These are phyloP conservation scores for Chlamydotis undulata DNA, from an alignment of 2,113 vertebrate genomes.

Conservation along the genomic window DNA sequence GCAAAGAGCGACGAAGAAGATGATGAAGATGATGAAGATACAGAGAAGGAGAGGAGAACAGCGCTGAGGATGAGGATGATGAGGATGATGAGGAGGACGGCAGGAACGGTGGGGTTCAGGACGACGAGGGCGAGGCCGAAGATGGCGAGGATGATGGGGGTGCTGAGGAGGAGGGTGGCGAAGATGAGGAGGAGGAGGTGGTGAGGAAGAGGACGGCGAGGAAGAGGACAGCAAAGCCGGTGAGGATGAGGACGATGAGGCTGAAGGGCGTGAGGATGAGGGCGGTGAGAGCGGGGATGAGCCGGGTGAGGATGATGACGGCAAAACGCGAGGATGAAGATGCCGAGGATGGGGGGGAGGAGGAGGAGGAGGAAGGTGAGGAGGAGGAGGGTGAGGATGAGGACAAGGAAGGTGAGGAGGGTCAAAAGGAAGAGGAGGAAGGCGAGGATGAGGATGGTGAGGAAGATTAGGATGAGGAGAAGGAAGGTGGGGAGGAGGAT, in stretches of 20 bases:
- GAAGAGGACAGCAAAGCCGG: no score
- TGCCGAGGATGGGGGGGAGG: neutral
- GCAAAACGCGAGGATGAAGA: neutral
- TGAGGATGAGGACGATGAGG: no score
- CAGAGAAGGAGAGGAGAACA: neutral
- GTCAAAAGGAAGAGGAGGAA: no score
- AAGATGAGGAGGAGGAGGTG: neutral
- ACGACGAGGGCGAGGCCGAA: accelerated
- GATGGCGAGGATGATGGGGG: accelerated
- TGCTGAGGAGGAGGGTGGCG: accelerated
- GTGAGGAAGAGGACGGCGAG: no score
- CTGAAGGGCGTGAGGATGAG: neutral
- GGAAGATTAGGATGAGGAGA: no score
- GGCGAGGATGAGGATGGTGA: no score
- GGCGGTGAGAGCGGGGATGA: no score
- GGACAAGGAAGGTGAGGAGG: no score
- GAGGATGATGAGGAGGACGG: neutral
- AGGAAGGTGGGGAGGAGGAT: no score
- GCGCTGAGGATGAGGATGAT: no score
- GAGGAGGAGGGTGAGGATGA: neutral
- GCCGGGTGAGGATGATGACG: neutral
- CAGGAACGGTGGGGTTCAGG: no score
- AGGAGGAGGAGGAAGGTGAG: accelerated
- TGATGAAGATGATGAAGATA: neutral
- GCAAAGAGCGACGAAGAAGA: neutral